A percentile compares a stretch with the other conserved stretches of the same genome.
phyloP scores from a whole-genome alignment of 2,113 vertebrate genomes.

The Bubo blakistoni region DNA sequence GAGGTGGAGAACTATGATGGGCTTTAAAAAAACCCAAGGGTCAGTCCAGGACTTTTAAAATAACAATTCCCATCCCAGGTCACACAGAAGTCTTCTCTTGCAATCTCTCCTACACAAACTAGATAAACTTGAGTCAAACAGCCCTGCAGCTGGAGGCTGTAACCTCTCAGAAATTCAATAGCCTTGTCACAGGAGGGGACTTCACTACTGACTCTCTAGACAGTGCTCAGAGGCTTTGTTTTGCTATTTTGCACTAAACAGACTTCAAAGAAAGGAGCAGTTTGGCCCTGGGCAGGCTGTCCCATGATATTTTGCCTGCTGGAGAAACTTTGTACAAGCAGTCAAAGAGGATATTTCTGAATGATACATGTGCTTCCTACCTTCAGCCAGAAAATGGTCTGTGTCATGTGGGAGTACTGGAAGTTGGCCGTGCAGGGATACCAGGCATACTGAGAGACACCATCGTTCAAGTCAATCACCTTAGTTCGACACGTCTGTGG shows the following conservation, averaged over 20 bases:
- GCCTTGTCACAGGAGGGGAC: neutral
- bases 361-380: constrained; percentile 63
- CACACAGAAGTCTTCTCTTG: neutral
- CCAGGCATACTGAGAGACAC: constrained; percentile 93
- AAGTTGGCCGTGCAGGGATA: constrained; percentile 87
- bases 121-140: neutral
- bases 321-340: neutral
- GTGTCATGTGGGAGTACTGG: constrained; percentile 73
- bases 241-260: neutral
- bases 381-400: constrained; percentile 85
- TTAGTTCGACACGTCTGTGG: constrained; percentile 89
- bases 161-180: constrained; percentile 38
- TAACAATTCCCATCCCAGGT: neutral
- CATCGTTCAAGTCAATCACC: constrained; percentile 88
- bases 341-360: neutral
- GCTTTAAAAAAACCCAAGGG: neutral
- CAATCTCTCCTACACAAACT: neutral
- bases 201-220: neutral
- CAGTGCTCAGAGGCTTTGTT: neutral
- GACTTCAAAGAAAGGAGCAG: neutral
- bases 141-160: neutral
- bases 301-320: neutral
- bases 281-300: neutral
- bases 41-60: neutral
- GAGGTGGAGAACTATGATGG: neutral